Evolutionary conservation across 2,797 vertebrate genomes (phyloP).

Genomic region (Arnoldichthys spilopterus): DNA sequence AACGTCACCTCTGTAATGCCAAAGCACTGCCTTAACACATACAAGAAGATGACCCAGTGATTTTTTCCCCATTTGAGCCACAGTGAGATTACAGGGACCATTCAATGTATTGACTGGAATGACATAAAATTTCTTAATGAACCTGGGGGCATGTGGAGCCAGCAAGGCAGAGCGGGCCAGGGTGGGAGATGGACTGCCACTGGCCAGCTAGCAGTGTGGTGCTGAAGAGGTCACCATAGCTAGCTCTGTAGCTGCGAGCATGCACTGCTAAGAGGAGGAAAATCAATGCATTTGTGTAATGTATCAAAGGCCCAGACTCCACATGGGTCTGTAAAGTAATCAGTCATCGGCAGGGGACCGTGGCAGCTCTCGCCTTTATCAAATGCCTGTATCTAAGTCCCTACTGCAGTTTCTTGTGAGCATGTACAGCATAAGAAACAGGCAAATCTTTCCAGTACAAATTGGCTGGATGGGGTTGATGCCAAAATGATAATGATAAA

Average conservation of each 20-base stretch:
- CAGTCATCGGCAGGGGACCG: constrained; percentile 49
- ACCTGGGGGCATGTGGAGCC: constrained; percentile 43
- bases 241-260: constrained; percentile 19
- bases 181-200: constrained; percentile 25
- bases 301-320: constrained; percentile 56
- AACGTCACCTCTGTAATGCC: background rate
- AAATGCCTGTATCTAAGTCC: constrained; percentile 6
- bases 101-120: constrained; percentile 54
- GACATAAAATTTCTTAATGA: constrained; percentile 62
- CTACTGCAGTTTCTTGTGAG: constrained; percentile 18
- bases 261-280: constrained; percentile 43
- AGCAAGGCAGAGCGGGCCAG: constrained; percentile 15
- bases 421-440: constrained; percentile 35
- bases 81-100: constrained; percentile 38
- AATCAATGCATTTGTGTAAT: constrained; percentile 63
- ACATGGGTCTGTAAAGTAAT: constrained; percentile 58
- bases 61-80: constrained; percentile 23
- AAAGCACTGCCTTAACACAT: background rate
- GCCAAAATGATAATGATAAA: background rate
- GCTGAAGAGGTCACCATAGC: constrained; percentile 37
- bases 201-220: background rate
- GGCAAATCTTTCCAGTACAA: background rate
- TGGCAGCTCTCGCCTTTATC: constrained; percentile 33
- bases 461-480: background rate
- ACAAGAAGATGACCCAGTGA: constrained; percentile 29